phyloP scores from a whole-genome alignment of 2,113 vertebrate genomes.

The Heterotis niloticus region DNA sequence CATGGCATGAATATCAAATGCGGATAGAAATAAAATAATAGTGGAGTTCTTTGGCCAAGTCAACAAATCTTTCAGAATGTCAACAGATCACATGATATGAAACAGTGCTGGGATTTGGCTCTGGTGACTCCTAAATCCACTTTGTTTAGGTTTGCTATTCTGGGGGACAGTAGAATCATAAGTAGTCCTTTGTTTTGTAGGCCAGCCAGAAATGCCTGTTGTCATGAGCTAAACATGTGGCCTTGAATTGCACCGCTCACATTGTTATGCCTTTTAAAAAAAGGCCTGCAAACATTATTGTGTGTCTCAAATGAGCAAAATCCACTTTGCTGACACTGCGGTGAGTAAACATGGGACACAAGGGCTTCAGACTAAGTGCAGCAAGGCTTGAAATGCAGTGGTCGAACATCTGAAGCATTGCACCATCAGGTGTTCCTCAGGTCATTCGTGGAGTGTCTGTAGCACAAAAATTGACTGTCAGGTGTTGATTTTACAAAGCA shows the following conservation, averaged over 20 bases:
- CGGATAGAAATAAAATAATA: no score
- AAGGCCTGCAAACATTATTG: neutral
- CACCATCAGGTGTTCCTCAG: neutral
- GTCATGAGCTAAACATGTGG: neutral
- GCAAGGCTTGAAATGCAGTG: neutral
- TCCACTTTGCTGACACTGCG: neutral
- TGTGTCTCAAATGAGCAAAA: neutral
- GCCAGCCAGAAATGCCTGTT: neutral
- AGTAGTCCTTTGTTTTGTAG: neutral
- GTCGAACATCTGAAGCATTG: neutral
- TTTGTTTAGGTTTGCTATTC: neutral
- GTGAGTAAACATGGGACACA: neutral
- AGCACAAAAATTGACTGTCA: no score
- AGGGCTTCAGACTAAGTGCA: neutral
- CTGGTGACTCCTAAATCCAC: neutral
- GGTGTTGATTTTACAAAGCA: no score
- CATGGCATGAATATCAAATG: no score
- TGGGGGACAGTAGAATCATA: neutral
- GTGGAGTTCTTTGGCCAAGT: no score
- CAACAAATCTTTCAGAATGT: no score
- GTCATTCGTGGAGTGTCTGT: no score
- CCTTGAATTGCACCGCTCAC: neutral
- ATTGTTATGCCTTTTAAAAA: neutral
- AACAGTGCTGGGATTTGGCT: neutral
- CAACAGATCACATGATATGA: no score